phyloP scores from a whole-genome alignment of 2,888 invertebrate species.

The Cantharis lateralis region DNA sequence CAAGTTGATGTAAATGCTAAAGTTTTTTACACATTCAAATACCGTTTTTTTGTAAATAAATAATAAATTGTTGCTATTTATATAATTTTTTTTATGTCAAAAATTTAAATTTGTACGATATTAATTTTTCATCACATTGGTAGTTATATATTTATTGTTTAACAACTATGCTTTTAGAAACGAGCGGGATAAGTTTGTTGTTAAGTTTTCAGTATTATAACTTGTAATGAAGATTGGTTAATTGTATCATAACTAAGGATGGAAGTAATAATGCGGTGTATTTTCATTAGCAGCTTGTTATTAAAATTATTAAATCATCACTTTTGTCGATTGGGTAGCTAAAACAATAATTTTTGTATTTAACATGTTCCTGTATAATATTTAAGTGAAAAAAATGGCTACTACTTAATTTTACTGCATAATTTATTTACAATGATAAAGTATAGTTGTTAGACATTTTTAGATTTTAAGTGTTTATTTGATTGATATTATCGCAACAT shows the following conservation, averaged over 20 bases:
- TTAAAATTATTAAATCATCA: neutral
- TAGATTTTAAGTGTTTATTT: slow-evolving; percentile 19
- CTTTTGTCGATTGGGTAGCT: neutral
- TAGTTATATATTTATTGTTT: slow-evolving; percentile 23
- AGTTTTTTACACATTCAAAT: neutral
- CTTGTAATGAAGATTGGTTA: neutral
- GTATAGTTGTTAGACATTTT: slow-evolving; percentile 26
- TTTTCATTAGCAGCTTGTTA: neutral
- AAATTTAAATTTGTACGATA: neutral
- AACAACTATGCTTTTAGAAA: slow-evolving; percentile 23
- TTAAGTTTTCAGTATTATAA: slow-evolving; percentile 12
- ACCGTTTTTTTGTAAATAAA: neutral
- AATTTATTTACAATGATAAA: slow-evolving; percentile 17
- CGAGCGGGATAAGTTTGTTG: neutral
- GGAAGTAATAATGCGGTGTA: neutral
- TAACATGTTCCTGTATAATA: neutral
- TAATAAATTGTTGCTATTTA: slow-evolving; percentile 7
- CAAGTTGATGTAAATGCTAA: neutral
- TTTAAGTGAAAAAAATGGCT: slow-evolving; percentile 18
- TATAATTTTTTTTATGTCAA: neutral
- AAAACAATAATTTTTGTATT: neutral
- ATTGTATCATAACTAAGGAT: neutral
- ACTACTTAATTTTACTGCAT: slow-evolving; percentile 26
- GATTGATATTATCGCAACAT: slow-evolving; percentile 35
- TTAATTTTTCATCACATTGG: slow-evolving; percentile 11